Conservation (phyloP, 1,140 invertebrate species). For the Ladona fulva region DNA sequence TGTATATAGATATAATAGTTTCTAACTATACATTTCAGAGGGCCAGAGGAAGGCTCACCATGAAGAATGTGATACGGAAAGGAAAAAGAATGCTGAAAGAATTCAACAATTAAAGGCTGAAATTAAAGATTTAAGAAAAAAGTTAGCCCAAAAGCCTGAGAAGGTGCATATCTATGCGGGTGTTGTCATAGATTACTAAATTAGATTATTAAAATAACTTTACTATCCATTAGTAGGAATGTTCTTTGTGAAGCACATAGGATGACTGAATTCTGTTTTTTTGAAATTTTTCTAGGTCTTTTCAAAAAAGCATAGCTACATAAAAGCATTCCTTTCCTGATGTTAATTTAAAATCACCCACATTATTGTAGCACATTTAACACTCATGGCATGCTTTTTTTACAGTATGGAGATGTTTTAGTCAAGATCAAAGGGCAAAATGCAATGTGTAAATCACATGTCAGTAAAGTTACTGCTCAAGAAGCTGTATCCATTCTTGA, state of each 20-base stretch:
- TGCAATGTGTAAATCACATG: slow-evolving; percentile 26
- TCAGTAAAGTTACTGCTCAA: slow-evolving; percentile 41
- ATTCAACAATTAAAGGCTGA: slow-evolving; percentile 63
- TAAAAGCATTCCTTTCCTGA: too few species aligned
- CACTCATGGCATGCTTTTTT: too few species aligned
- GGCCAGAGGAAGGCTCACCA: slow-evolving; percentile 71
- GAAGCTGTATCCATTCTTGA: slow-evolving; percentile 53
- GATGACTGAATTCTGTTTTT: too few species aligned
- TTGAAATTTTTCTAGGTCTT: too few species aligned
- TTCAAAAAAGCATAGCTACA: too few species aligned
- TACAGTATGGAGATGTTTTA: slow-evolving; percentile 35
- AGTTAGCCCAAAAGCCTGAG: slow-evolving; percentile 45
- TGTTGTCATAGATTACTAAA: not conserved
- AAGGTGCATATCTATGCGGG: slow-evolving; percentile 37
- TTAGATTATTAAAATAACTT: too few species aligned
- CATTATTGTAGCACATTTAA: too few species aligned
- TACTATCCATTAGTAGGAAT: too few species aligned
- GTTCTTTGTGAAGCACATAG: too few species aligned
- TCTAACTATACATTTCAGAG: slow-evolving; percentile 42
- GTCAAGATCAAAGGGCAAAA: slow-evolving; percentile 30
- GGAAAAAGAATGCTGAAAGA: slow-evolving; percentile 56
- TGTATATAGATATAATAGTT: slow-evolving; percentile 6
- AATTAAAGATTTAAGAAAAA: slow-evolving; percentile 49
- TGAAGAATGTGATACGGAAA: slow-evolving; percentile 65
- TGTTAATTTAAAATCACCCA: too few species aligned